Evolutionary conservation across 2,888 invertebrate genomes (phyloP).

Genomic region (Chouioia cunea): DNA sequence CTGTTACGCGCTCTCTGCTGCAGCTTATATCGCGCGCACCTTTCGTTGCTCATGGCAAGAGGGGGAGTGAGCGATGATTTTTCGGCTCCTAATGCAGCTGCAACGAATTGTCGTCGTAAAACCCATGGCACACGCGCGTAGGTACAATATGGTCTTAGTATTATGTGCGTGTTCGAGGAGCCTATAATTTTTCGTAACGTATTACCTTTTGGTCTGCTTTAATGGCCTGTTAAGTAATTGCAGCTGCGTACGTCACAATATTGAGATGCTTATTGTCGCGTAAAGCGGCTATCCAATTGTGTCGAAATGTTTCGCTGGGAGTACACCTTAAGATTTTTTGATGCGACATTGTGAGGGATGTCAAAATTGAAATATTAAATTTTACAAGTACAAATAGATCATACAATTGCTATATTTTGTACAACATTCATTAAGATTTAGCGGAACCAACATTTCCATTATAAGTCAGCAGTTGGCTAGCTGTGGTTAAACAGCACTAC

Average conservation of each 20-base stretch:
- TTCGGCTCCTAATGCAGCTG: constrained; percentile 33
- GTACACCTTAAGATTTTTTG: too few relatives aligned
- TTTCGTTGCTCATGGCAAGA: neutral
- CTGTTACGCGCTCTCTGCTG: constrained; percentile 10
- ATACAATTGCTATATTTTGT: too few relatives aligned
- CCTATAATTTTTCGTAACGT: neutral
- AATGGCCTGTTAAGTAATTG: constrained; percentile 22
- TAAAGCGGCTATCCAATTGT: neutral
- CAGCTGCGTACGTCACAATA: constrained; percentile 4
- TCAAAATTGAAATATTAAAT: too few relatives aligned
- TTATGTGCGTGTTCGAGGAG: neutral
- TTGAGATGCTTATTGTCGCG: neutral
- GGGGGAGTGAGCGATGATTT: constrained; percentile 22
- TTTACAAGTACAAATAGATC: too few relatives aligned
- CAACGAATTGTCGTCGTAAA: constrained; percentile 31
- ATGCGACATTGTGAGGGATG: too few relatives aligned
- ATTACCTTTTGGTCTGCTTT: neutral
- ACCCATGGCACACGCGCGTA: neutral
- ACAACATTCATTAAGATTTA: too few relatives aligned
- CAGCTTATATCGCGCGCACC: too few relatives aligned
- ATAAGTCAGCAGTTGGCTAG: neutral
- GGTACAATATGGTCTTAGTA: neutral
- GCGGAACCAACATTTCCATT: constrained; percentile 6
- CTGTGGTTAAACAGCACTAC: constrained; percentile 6
- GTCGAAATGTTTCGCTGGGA: neutral